phyloP scores from a whole-genome alignment of 1,140 invertebrate genomes.

The Leptinotarsa texana region DNA sequence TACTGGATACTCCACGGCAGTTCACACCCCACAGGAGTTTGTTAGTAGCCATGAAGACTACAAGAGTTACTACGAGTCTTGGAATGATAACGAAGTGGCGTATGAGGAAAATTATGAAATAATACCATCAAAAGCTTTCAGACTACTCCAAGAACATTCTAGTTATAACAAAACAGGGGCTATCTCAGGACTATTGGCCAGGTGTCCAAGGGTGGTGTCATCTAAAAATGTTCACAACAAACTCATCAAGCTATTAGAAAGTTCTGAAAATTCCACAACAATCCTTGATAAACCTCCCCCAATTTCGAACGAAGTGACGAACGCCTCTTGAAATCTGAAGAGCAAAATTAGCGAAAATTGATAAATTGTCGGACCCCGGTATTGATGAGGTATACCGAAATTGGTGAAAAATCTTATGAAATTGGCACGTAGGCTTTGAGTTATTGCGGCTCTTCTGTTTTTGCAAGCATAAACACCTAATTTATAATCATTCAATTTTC shows the following conservation, averaged over 20 bases:
- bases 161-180: constrained; percentile 50
- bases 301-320: constrained; percentile 47
- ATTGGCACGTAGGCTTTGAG: constrained; percentile 40
- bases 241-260: constrained; percentile 49
- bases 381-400: constrained; percentile 42
- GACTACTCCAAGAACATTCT: constrained; percentile 54
- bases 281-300: constrained; percentile 36
- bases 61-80: constrained; percentile 65
- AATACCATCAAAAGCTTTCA: constrained; percentile 61
- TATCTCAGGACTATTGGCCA: constrained; percentile 48
- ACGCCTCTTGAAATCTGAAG: constrained; percentile 49
- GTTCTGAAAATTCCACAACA: constrained; percentile 32
- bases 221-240: constrained; percentile 61
- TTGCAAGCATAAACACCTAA: constrained; percentile 43
- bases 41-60: constrained; percentile 57
- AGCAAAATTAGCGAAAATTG: constrained; percentile 41
- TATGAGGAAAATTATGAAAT: constrained; percentile 54
- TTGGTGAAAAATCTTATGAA: constrained; percentile 21
- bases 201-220: constrained; percentile 63
- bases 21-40: constrained; percentile 56
- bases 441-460: constrained; percentile 38
- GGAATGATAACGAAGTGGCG: constrained; percentile 57
- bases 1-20: constrained; percentile 55
- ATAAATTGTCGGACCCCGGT: constrained; percentile 36
- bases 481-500: background rate